Percentiles rank a stretch among this genome's conserved stretches.
Conservation (phyloP, 30 jellyfish, hydroid and myxozoan species). For the Nemopilema nomurai region DNA sequence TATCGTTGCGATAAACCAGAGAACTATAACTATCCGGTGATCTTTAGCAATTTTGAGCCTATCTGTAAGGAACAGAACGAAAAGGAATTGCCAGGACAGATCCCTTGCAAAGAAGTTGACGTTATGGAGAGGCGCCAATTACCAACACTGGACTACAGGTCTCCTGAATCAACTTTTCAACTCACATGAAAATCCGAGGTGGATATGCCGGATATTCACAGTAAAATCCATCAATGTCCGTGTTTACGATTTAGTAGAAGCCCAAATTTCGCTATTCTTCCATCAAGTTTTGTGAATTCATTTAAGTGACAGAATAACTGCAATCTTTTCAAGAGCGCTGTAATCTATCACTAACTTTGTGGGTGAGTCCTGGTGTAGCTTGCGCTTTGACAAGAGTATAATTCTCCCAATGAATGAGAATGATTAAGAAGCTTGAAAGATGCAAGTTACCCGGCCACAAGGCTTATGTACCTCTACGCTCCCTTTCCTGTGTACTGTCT, state of each 20-base stretch:
- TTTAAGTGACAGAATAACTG: background rate
- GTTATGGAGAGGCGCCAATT: conserved; percentile 68
- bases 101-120: conserved; percentile 9
- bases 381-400: background rate
- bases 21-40: background rate
- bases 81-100: background rate
- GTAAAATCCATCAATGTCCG: background rate
- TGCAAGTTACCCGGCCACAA: background rate
- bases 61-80: background rate
- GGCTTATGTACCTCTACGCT: background rate
- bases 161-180: background rate
- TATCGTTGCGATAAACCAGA: background rate
- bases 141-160: background rate
- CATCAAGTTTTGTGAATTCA: background rate
- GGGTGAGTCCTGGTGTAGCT: background rate
- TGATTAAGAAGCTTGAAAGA: background rate
- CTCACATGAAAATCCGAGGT: background rate
- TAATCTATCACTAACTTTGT: background rate
- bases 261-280: background rate
- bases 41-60: background rate
- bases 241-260: background rate
- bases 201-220: background rate
- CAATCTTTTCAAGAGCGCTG: background rate
- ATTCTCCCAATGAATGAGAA: background rate
- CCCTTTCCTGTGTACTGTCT: background rate